phyloP scores from a whole-genome alignment of 2,797 vertebrate species.

The Oceanodroma leucorhoa region DNA sequence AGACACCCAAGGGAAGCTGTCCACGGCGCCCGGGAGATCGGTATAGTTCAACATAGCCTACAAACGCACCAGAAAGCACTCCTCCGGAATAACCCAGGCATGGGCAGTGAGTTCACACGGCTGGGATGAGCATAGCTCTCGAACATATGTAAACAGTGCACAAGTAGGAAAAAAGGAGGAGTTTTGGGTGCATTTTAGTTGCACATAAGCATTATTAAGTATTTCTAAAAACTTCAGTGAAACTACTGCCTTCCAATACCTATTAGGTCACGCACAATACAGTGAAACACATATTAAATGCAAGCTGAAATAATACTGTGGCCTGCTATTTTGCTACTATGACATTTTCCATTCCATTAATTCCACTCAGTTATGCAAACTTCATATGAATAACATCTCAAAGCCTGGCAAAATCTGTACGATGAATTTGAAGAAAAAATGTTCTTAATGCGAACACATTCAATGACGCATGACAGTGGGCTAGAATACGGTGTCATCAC shows the following conservation, averaged over 20 bases:
- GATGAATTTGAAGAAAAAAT: background rate
- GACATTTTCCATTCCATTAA: background rate
- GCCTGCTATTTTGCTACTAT: background rate
- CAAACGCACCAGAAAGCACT: no score
- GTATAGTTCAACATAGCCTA: background rate
- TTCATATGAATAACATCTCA: background rate
- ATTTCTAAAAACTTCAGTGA: background rate
- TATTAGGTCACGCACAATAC: background rate
- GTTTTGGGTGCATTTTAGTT: background rate
- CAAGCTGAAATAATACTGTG: background rate
- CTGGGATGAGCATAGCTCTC: background rate
- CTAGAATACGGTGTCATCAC: fast-evolving
- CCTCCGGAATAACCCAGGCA: fast-evolving
- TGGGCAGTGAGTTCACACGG: fast-evolving
- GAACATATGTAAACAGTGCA: fast-evolving
- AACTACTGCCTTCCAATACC: background rate
- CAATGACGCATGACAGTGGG: fast-evolving
- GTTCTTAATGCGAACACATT: fast-evolving
- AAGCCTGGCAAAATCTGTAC: background rate
- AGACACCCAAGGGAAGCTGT: no score
- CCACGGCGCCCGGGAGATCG: fast-evolving
- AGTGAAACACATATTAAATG: background rate
- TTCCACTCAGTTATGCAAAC: background rate
- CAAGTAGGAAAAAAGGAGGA: background rate
- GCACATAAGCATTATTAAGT: background rate